A percentile compares a stretch with the other conserved stretches of the same genome.
These are phyloP conservation scores for Telmatherina bonti DNA, from an alignment of 2,797 vertebrate species.

Conservation along the genomic window DNA sequence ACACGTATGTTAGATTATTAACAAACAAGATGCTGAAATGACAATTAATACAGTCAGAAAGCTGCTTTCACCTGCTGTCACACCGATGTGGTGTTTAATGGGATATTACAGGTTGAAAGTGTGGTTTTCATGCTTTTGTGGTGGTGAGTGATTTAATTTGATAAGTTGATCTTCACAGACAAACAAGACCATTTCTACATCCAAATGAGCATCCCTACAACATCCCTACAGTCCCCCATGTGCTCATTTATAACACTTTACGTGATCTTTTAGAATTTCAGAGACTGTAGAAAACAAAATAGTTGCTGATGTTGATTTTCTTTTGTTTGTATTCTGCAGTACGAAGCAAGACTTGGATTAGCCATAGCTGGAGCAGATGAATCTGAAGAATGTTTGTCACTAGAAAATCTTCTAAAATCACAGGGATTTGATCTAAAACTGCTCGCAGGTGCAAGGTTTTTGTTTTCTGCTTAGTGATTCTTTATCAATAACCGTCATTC, in stretches of 20 bases:
- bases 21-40: conserved; percentile 23
- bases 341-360: neutral
- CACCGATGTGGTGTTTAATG: conserved; percentile 16
- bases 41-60: conserved; percentile 30
- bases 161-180: neutral
- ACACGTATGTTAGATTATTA: conserved; percentile 44
- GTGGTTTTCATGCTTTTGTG: conserved; percentile 4
- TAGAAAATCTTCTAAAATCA: neutral
- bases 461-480: neutral
- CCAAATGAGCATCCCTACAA: too few species aligned
- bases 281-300: neutral
- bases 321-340: conserved; percentile 18
- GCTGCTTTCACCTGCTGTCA: neutral
- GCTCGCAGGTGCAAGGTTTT: neutral
- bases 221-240: neutral
- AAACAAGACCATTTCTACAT: too few species aligned
- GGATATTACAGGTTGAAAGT: conserved; percentile 42
- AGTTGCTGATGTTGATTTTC: conserved; percentile 8
- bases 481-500: neutral
- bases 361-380: neutral
- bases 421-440: neutral
- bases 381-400: neutral
- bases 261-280: neutral
- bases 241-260: neutral
- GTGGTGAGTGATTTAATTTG: conserved; percentile 33